phyloP scores from a whole-genome alignment of 2,888 invertebrate genomes.

The Pseudococcus viburni region DNA sequence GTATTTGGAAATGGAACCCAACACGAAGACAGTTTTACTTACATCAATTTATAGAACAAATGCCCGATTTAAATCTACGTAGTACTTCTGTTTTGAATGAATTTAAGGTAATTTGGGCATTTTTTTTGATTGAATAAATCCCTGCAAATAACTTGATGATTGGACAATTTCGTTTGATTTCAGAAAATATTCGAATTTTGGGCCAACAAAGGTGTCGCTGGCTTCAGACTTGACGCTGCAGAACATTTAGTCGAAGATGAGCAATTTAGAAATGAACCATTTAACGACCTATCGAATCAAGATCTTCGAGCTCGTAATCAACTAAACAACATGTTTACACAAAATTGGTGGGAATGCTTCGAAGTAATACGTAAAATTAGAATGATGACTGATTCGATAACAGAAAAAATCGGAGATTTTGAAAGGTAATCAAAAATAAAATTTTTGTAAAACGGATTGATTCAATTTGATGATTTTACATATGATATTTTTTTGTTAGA shows the following conservation, averaged over 20 bases:
- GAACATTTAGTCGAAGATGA: constrained; percentile 64
- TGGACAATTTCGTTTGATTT: not conserved
- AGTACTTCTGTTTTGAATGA: not conserved
- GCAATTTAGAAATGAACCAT: constrained; percentile 53
- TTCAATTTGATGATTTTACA: not conserved
- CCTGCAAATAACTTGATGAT: not conserved
- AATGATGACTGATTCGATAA: not conserved
- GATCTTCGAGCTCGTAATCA: not conserved
- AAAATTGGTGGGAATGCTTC: constrained; percentile 37
- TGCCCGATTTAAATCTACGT: constrained; percentile 83
- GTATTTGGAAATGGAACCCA: constrained; percentile 83
- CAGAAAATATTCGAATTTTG: constrained; percentile 65
- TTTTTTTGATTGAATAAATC: not conserved
- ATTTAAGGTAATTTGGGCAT: not conserved
- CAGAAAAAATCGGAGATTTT: not conserved
- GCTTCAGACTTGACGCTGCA: constrained; percentile 66
- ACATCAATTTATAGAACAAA: constrained; percentile 82
- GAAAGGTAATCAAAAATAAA: not conserved
- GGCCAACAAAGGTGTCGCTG: constrained; percentile 64
- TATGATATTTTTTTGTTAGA: not conserved
- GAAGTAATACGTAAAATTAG: constrained; percentile 18
- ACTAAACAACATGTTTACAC: constrained; percentile 41
- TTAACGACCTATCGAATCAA: not conserved
- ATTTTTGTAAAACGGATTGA: no score
- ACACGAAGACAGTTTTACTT: constrained; percentile 81